Evolutionary conservation across 2,797 vertebrate species (phyloP), one percentile per base, ranked within the genome.

Genomic region (Tarsius wallacei): DNA sequence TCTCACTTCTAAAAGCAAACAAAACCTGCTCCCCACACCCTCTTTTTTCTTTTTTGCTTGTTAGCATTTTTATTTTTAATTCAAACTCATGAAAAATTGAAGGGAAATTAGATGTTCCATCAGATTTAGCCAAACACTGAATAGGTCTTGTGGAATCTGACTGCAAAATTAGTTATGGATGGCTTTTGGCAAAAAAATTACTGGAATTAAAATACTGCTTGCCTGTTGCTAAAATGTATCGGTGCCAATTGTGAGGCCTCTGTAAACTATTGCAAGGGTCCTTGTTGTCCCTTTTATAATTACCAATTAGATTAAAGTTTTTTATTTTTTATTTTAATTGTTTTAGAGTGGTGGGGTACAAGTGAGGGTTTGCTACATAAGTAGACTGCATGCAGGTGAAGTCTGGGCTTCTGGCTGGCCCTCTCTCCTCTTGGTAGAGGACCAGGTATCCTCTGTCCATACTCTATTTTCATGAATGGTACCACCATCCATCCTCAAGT

Each of bases 61-160:
- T 81, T 97, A 83, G 42, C 24, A 42, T 93, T 95, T 94, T 91
- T 66, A 55, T 84, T 94, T 98, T 89, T 93, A 97, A 97, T 97
- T 95, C 82, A 91, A 93, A 95, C 94, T 97, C 97, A 98, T 97
- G 92, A 97, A 96, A 97, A 95, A 94, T 81, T 77, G 70, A 97
- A 97, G 76, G 61, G 90, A 97, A 93, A 97, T 89, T 33, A 96
- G 78, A 93, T 94, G 86, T 90, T 97, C 94, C 59, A 21, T 71
- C 76, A 96, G 91, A 89, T 94, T 97, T 95, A 91, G 80, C 76
- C 76, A 95, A 94, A 91, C 74, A 81, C 71, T 59, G 76, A 91
- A 59, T 94, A 93, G 61, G 81, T 95, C 64, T 86, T 80, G 14
- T 59, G 61, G 91, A 87, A 89, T 94, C 91, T 90, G 80, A 96